phyloP scores from a whole-genome alignment of 2,113 vertebrate species.

The Gavia stellata region DNA sequence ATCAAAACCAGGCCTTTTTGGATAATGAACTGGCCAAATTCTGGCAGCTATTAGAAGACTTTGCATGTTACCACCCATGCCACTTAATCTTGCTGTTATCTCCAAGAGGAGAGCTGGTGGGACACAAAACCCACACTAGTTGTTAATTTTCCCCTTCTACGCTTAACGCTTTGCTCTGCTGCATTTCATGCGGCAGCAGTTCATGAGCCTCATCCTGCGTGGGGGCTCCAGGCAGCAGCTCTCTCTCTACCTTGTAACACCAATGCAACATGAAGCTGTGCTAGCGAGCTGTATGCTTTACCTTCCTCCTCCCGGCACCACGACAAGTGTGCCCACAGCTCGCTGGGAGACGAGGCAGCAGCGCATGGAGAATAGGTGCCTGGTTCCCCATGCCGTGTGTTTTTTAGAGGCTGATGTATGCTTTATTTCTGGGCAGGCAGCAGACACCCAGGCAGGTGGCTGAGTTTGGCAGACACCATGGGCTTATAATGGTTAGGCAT shows the following conservation, averaged over 20 bases:
- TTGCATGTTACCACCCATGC: background rate
- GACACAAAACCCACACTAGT: background rate
- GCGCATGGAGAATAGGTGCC: rapidly evolving
- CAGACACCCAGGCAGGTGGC: background rate
- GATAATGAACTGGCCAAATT: background rate
- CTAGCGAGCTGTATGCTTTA: background rate
- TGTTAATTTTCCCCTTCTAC: background rate
- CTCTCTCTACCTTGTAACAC: background rate
- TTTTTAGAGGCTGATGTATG: background rate
- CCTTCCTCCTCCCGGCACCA: background rate
- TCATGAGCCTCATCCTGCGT: rapidly evolving
- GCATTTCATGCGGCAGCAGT: background rate
- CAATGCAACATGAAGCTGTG: rapidly evolving
- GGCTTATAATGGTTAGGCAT: background rate
- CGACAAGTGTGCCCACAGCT: background rate
- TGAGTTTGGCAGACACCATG: background rate
- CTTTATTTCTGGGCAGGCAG: background rate
- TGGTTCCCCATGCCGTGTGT: rapidly evolving
- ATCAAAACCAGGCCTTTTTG: background rate
- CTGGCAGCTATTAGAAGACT: background rate
- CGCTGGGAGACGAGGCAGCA: background rate
- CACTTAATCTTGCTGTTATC: background rate
- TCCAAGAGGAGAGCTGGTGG: background rate
- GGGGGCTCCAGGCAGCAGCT: background rate
- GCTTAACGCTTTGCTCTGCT: background rate